Base-by-base conservation (phyloP, 2,113 vertebrate genomes). In the Proteles cristata region DNA sequence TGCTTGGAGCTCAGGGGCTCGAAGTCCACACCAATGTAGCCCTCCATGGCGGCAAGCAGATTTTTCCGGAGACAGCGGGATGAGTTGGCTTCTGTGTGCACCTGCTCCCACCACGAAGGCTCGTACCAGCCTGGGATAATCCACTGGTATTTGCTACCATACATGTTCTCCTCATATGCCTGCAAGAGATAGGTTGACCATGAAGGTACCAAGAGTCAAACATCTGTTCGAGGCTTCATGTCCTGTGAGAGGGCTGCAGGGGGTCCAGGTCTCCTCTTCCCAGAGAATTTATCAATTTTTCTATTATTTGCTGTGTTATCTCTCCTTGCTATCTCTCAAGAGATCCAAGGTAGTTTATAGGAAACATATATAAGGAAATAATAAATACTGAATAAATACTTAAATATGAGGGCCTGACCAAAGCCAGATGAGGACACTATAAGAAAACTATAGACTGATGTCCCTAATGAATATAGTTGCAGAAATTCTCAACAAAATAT, bases 111-210 rank as follows among this genome's bases (percentile, higher is more conserved):
- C 99, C 99, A 99, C 97, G 99, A 99, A 7, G 99, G 99, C 98
- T 99, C 99, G 94, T 99, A 99, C 99, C 99, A 99, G 66, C 99
- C 99, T 5, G 99, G 99, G 98, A 99, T 99, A 98, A 99, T 99
- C 99, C 99, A 99, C 96, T 99, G 99, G 97, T 99, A 99, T 94
- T 99, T 99, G 98, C 99, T 99, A 76, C 99, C 99, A 48, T 98
- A 99, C 99, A 99, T 99, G 98, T 99, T 99, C 98, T 99, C 99
- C 96, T 99, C 99, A 90, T 99, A 99, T 2, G 99, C 99, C 99
- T 99, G 98, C 7, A 98, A 98, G 91, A 97, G 77, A 96, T 0
- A 53, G 69, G 77, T 35, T 2, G 12, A 69, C 9, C 14, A 33
- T 55, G 87, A 88, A 76, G 53, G 55, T 10, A 48, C 55, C 8